phyloP scores from a whole-genome alignment of 2,888 invertebrate species.

The Thymelicus lineola region DNA sequence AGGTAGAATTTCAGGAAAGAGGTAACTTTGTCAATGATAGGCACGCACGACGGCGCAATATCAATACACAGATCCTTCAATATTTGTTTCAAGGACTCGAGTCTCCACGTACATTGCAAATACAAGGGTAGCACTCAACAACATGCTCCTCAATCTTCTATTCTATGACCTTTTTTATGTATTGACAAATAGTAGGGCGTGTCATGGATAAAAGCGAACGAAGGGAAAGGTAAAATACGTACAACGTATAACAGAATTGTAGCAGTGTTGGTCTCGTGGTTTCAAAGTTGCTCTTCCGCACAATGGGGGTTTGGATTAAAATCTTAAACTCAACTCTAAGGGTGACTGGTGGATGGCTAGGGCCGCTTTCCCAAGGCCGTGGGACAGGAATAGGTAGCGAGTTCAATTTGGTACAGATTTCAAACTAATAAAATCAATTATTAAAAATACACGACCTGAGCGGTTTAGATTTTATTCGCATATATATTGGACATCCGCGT shows the following conservation, averaged over 20 bases:
- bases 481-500: conserved; percentile 18
- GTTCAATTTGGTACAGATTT: not conserved
- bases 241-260: not conserved
- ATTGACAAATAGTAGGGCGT: conserved; percentile 20
- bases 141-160: conserved; percentile 53
- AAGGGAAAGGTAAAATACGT: not conserved
- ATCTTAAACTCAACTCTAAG: too few relatives aligned
- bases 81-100: conserved; percentile 63
- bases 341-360: too few relatives aligned
- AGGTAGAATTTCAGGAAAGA: conserved; percentile 32
- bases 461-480: conserved; percentile 18
- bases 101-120: conserved; percentile 46
- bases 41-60: conserved; percentile 55
- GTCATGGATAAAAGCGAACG: conserved; percentile 1
- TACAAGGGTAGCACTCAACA: conserved; percentile 45
- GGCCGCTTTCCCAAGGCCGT: too few relatives aligned
- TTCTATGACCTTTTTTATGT: conserved; percentile 52
- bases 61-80: conserved; percentile 51
- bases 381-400: too few relatives aligned
- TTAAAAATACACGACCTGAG: conserved; percentile 3
- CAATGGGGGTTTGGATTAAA: too few relatives aligned
- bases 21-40: conserved; percentile 56
- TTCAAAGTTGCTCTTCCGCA: too few relatives aligned
- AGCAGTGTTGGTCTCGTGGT: too few relatives aligned
- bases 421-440: not conserved